Base-by-base conservation (phyloP, 2,888 invertebrate genomes). In the Chorisops tibialis region DNA sequence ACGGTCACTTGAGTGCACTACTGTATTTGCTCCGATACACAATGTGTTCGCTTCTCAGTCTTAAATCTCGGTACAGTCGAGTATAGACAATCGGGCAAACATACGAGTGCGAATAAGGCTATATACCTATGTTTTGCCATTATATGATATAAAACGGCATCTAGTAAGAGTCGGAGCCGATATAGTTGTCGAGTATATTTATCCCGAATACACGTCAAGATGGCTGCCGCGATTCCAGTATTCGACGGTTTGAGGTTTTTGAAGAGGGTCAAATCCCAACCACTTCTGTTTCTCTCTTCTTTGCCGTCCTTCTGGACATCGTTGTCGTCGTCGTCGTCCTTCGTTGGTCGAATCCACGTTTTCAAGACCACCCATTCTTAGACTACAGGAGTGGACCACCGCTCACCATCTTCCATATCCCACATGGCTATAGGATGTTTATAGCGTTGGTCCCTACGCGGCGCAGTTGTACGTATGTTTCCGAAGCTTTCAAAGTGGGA, bases 1-100 rank as follows among this genome's bases (percentile, higher is more conserved):
- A 62, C 63, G 66, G 66, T 66, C 66, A 66, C 65, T 66, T 63
- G 63, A 63, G 65, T 65, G 50, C 58, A 62, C 63, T 64, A 58
- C 54, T 54, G 35, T 43, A 62, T 61, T 61, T 62, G 64, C 62
- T 22, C 47, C 63, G 63, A 61, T 66, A 65, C 62, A 61, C 62
- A 62, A 64, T 60, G 62, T 64, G 62, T 49, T 49, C 49, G 22
- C 38, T 38, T 59, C 47, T 59, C 64, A 64, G 64, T 62, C 62
- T 64, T 64, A 64, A 64, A 64, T 64, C 62, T 62, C 52, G 19
- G 35, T 50, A 59, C 47, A 12, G 16, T 41, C 18, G 5, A 30
- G 9, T 30, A 41, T 18, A 41, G 14, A 48, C 59, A 37, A 59
- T 18, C 48, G 59, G 39, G 47, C 48, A 38, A 59, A 59, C 59